These are phyloP conservation scores for Folsomia candida DNA, from an alignment of 2,888 invertebrate species.

Conservation along the genomic window DNA sequence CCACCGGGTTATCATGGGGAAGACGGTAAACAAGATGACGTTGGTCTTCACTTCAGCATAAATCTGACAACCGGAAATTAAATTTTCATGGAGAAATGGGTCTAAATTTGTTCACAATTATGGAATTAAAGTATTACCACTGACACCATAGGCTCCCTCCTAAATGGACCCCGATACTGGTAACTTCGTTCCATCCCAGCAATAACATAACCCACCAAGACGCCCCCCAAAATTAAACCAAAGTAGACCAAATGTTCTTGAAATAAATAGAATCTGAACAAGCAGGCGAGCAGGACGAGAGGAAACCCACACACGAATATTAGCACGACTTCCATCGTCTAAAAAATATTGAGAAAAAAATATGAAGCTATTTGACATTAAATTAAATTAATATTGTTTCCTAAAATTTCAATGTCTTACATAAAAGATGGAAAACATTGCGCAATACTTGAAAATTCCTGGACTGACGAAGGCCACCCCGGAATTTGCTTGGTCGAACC, in stretches of 20 bases:
- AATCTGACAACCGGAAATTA: constrained; percentile 7
- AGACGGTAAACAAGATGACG: not conserved
- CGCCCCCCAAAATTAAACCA: not conserved
- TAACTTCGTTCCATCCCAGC: not conserved
- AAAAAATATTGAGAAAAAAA: not conserved
- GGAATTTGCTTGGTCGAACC: not conserved
- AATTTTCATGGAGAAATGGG: too few species aligned
- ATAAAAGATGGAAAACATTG: constrained; percentile 3
- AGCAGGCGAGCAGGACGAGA: not conserved
- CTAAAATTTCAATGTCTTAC: not conserved
- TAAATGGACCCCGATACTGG: not conserved
- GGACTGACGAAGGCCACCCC: not conserved
- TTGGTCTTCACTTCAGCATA: constrained; percentile 8
- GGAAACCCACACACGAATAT: constrained; percentile 2
- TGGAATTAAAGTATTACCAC: too few species aligned
- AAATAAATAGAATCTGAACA: not conserved
- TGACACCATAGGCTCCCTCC: not conserved
- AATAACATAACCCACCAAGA: not conserved
- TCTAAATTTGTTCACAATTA: too few species aligned
- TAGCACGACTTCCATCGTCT: not conserved
- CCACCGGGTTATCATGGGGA: constrained; percentile 4
- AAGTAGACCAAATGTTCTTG: not conserved
- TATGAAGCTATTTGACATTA: too few species aligned
- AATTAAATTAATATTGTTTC: not conserved
- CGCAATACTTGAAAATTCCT: constrained; percentile 2